phyloP scores from a whole-genome alignment of 2,113 vertebrate species.

The Meriones unguiculatus region DNA sequence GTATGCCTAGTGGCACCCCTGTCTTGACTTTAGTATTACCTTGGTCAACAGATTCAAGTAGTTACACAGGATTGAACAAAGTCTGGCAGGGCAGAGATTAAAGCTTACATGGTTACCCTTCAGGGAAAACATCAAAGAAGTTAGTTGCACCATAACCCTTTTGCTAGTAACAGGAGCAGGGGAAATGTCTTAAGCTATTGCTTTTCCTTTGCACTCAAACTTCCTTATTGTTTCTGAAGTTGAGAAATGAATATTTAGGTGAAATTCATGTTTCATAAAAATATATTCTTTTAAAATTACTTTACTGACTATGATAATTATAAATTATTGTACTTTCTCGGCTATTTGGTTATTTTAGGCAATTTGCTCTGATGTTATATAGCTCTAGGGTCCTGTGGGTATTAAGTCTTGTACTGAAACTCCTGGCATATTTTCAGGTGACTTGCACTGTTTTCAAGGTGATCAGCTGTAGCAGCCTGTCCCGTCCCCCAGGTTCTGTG shows the following conservation, averaged over 20 bases:
- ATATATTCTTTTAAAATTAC: neutral
- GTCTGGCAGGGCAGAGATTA: neutral
- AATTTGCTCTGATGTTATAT: neutral
- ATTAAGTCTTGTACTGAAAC: neutral
- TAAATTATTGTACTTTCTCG: neutral
- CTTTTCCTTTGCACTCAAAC: neutral
- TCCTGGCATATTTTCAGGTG: slow-evolving; percentile 26
- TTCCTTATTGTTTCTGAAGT: neutral
- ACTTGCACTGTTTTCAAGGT: slow-evolving; percentile 38
- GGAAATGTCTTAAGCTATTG: neutral
- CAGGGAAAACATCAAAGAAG: slow-evolving; percentile 4
- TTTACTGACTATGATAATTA: slow-evolving; percentile 17
- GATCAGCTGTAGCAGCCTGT: neutral
- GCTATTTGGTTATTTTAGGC: neutral
- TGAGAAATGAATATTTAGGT: slow-evolving; percentile 18
- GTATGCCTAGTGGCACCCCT: neutral
- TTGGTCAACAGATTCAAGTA: slow-evolving; percentile 5
- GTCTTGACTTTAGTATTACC: neutral
- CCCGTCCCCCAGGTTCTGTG: neutral
- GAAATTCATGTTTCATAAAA: slow-evolving; percentile 38
- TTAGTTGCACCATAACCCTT: neutral
- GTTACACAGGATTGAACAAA: neutral
- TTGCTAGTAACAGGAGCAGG: neutral
- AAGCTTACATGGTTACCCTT: slow-evolving; percentile 29
- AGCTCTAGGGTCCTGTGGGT: neutral